Evolutionary conservation across 2,888 invertebrate species (phyloP).

Genomic region (Eumerus sabulonum): DNA sequence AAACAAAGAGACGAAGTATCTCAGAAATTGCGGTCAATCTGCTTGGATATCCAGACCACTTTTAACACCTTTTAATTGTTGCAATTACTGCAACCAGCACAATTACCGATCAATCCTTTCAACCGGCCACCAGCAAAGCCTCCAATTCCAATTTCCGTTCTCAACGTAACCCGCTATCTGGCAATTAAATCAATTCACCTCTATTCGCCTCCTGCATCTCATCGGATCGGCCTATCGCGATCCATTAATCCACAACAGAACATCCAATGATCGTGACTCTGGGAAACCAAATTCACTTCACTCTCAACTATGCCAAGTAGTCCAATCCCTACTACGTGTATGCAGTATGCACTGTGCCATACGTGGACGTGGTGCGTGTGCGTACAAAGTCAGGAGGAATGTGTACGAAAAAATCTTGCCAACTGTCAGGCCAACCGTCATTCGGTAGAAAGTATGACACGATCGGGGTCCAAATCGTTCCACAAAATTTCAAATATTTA

Average conservation of each 20-base stretch:
- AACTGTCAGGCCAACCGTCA: constrained; percentile 64
- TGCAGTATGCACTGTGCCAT: too few species aligned
- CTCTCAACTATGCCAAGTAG: constrained; percentile 50
- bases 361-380: too few species aligned
- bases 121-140: constrained; percentile 22
- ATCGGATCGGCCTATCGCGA: constrained; percentile 16
- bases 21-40: too few species aligned
- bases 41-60: neutral
- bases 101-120: constrained; percentile 13
- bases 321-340: too few species aligned
- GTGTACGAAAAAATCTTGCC: constrained; percentile 64
- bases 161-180: constrained; percentile 57
- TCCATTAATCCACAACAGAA: neutral
- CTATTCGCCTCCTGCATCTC: neutral
- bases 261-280: too few species aligned
- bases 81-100: constrained; percentile 38
- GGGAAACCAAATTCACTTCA: constrained; percentile 20
- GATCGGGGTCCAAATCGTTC: constrained; percentile 58
- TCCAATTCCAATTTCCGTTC: constrained; percentile 50
- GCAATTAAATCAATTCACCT: constrained; percentile 43
- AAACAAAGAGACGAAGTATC: too few species aligned
- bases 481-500: constrained; percentile 66
- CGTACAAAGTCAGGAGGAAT: constrained; percentile 63
- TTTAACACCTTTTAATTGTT: constrained; percentile 31
- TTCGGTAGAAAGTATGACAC: constrained; percentile 67